These are phyloP conservation scores for Archocentrus centrarchus DNA, from an alignment of 2,113 vertebrate genomes.

Conservation along the genomic window DNA sequence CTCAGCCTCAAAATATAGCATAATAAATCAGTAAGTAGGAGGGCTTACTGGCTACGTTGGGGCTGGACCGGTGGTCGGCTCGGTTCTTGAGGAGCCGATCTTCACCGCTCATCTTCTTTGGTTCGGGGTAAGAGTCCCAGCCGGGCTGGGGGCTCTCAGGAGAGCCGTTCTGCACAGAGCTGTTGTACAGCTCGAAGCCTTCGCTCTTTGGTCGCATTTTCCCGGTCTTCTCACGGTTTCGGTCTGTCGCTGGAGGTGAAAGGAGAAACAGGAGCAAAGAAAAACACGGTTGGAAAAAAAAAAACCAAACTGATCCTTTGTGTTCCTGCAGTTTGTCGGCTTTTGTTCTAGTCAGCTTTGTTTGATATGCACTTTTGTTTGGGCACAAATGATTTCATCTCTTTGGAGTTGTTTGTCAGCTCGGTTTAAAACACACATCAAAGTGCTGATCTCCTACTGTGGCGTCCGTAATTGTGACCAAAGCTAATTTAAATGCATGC, in stretches of 20 bases:
- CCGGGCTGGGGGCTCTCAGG: slow-evolving; percentile 92
- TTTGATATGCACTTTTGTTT: not conserved
- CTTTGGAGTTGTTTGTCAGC: not conserved
- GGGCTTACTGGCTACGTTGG: slow-evolving; percentile 96
- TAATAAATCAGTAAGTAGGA: not conserved
- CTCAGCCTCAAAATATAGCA: not conserved
- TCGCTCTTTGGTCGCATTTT: slow-evolving; percentile 98
- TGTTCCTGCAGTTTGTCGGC: not conserved
- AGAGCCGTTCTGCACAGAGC: slow-evolving; percentile 91
- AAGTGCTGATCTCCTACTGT: not conserved
- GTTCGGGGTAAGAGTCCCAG: slow-evolving; percentile 93
- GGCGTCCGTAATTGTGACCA: not conserved
- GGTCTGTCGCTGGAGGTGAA: slow-evolving; percentile 82
- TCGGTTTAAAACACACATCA: not conserved
- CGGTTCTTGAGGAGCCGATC: slow-evolving; percentile 94
- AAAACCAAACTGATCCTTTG: not conserved
- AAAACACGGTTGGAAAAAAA: not conserved
- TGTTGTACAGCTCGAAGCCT: slow-evolving; percentile 96
- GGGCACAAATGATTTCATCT: not conserved
- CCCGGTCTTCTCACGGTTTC: slow-evolving; percentile 89
- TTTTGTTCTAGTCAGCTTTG: not conserved
- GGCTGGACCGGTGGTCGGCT: slow-evolving; percentile 95
- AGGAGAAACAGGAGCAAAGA: not conserved
- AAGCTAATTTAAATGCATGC: not conserved
- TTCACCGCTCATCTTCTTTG: slow-evolving; percentile 91